phyloP scores from a whole-genome alignment of 2,797 vertebrate genomes.

The Numenius phaeopus region DNA sequence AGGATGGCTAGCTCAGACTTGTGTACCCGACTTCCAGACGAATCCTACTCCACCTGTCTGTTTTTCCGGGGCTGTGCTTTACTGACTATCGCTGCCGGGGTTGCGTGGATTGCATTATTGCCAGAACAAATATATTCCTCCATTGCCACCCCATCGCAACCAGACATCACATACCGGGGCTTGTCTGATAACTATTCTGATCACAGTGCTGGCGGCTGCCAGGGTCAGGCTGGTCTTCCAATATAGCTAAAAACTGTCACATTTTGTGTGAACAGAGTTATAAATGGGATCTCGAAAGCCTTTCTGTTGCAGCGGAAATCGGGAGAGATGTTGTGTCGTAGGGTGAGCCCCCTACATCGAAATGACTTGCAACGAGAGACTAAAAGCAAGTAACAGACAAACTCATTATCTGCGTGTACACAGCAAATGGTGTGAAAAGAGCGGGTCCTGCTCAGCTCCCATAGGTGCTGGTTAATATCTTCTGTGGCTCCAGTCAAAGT shows the following conservation, averaged over 20 bases:
- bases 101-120: rapidly evolving
- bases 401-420: neutral
- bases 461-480: neutral
- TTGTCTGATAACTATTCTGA: slow-evolving; percentile 60
- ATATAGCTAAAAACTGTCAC: slow-evolving; percentile 50
- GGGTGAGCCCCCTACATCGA: neutral
- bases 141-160: neutral
- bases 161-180: neutral
- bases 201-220: slow-evolving; percentile 49
- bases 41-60: neutral
- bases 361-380: neutral
- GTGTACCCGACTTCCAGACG: neutral
- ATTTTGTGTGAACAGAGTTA: slow-evolving; percentile 24
- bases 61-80: neutral
- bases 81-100: rapidly evolving
- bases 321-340: neutral
- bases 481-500: neutral
- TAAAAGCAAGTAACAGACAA: slow-evolving; percentile 18
- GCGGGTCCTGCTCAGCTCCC: neutral
- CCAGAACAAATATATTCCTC: neutral
- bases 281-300: neutral
- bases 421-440: slow-evolving; percentile 2
- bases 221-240: slow-evolving; percentile 41
- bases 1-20: slow-evolving; percentile 35
- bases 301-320: slow-evolving; percentile 1